Conservation (phyloP, 2,888 invertebrate genomes). For the Malthinus flaveolus region DNA sequence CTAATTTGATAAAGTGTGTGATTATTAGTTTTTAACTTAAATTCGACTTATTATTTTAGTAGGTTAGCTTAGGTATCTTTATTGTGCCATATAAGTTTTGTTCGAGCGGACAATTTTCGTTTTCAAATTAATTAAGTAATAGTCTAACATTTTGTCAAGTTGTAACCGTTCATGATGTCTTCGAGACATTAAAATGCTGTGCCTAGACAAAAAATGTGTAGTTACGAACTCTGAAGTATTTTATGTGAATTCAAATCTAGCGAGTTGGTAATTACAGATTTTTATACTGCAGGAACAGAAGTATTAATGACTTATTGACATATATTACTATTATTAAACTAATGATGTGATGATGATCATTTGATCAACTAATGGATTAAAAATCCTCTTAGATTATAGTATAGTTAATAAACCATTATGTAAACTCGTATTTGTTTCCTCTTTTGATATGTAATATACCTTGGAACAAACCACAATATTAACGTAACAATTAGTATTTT, state of each 20-base stretch:
- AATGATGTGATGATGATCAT: conserved; percentile 74
- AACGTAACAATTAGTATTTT: conserved; percentile 10
- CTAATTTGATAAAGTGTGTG: conserved; percentile 55
- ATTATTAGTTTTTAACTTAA: conserved; percentile 39
- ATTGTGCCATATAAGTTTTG: neutral
- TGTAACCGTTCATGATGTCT: conserved; percentile 53
- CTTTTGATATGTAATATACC: conserved; percentile 4
- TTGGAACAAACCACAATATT: neutral
- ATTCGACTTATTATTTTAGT: neutral
- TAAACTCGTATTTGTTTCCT: conserved; percentile 47
- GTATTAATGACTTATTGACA: conserved; percentile 50
- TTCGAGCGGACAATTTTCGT: no score
- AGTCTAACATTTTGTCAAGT: conserved; percentile 56
- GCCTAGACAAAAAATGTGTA: no score
- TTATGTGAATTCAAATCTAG: no score
- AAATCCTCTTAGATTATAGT: conserved; percentile 67
- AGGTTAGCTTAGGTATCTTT: neutral
- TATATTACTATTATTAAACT: conserved; percentile 58
- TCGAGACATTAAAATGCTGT: conserved; percentile 45
- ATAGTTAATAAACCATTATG: conserved; percentile 77
- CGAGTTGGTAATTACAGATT: conserved; percentile 6
- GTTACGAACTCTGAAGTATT: no score
- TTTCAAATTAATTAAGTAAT: conserved; percentile 32
- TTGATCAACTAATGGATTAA: conserved; percentile 61
- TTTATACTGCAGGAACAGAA: neutral